Conservation (phyloP, 2,888 invertebrate genomes). For the Geotrupes spiniger region DNA sequence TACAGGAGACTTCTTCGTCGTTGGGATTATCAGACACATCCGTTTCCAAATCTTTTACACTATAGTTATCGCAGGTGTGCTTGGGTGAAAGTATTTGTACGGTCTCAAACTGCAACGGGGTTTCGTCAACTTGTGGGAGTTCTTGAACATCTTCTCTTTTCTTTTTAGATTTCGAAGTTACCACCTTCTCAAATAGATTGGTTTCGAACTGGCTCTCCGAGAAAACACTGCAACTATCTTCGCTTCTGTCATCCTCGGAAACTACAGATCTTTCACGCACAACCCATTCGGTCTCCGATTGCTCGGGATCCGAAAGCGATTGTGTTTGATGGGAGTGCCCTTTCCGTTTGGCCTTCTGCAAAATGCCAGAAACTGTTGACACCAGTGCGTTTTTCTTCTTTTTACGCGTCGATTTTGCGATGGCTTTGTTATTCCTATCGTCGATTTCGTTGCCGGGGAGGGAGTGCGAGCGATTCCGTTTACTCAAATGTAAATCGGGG, state of each 20-base stretch:
- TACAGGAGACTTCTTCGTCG: constrained; percentile 60
- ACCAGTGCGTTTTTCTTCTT: constrained; percentile 80
- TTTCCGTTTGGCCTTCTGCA: constrained; percentile 79
- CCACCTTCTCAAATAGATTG: constrained; percentile 64
- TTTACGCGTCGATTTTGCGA: constrained; percentile 47
- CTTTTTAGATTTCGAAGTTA: constrained; percentile 35
- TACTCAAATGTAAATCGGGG: constrained; percentile 75
- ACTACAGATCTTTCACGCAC: constrained; percentile 67
- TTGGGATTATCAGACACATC: constrained; percentile 54
- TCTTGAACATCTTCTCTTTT: constrained; percentile 32
- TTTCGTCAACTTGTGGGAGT: constrained; percentile 22
- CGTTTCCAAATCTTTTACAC: constrained; percentile 39
- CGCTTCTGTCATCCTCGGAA: constrained; percentile 65
- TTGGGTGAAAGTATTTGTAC: constrained; percentile 42
- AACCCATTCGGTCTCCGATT: constrained; percentile 69
- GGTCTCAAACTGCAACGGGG: constrained; percentile 26
- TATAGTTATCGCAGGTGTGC: constrained; percentile 35
- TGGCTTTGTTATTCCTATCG: constrained; percentile 44
- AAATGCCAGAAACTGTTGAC: constrained; percentile 78
- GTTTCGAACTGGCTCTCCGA: constrained; percentile 65
- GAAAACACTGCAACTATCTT: constrained; percentile 56
- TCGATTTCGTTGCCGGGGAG: constrained; percentile 63
- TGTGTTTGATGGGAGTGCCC: constrained; percentile 57
- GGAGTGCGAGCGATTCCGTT: constrained; percentile 78
- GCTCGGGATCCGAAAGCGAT: constrained; percentile 74